These are phyloP conservation scores for Calephelis nemesis DNA, from an alignment of 1,140 invertebrate species.

Conservation along the genomic window DNA sequence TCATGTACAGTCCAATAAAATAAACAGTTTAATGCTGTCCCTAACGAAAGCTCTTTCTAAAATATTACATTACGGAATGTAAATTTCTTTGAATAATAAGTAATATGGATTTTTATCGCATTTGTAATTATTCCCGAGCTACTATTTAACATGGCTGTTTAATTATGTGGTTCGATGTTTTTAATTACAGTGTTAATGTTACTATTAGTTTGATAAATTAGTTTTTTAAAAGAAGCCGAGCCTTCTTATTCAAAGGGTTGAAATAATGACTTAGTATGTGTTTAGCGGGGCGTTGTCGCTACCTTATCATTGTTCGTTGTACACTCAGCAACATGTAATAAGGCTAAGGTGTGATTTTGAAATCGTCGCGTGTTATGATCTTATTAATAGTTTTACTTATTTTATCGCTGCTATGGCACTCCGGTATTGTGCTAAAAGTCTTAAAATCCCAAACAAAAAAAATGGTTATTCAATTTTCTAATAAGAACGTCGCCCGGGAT, in stretches of 20 bases:
- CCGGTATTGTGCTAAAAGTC: no score
- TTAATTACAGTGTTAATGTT: conserved; percentile 18
- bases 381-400: no score
- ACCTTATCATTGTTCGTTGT: background rate
- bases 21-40: no score
- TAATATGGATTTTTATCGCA: conserved; percentile 22
- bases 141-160: conserved; percentile 17
- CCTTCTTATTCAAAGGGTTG: conserved; percentile 8
- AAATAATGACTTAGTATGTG: conserved; percentile 16
- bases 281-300: conserved; percentile 14
- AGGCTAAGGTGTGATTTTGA: no score
- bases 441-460: no score
- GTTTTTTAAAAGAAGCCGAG: conserved; percentile 14
- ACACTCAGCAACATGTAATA: no score
- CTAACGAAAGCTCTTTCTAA: background rate
- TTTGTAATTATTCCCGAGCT: conserved; percentile 13
- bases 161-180: conserved; percentile 17
- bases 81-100: conserved; percentile 18
- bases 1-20: no score
- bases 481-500: no score
- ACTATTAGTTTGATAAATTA: conserved; percentile 19
- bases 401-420: no score
- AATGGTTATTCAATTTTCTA: no score
- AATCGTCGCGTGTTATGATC: no score
- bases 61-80: conserved; percentile 13